phyloP scores from a whole-genome alignment of 2,113 vertebrate genomes.

The Hucho hucho region DNA sequence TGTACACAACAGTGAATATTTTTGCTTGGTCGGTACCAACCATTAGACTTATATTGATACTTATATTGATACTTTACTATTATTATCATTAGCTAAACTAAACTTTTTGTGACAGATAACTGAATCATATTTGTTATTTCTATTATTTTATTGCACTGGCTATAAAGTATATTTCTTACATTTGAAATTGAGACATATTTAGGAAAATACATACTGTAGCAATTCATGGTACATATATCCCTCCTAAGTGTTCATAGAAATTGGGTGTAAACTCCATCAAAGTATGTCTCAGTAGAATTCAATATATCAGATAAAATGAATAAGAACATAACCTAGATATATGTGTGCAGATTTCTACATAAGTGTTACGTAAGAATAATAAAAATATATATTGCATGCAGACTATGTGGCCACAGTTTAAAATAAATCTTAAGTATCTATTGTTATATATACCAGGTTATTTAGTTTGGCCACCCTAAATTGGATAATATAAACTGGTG shows the following conservation, averaged over 20 bases:
- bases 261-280: background rate
- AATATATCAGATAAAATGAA: slow-evolving; percentile 2
- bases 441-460: slow-evolving; percentile 36
- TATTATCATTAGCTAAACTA: background rate
- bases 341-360: background rate
- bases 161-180: slow-evolving; percentile 1
- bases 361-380: slow-evolving; percentile 4
- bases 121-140: background rate
- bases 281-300: slow-evolving; percentile 6
- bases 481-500: slow-evolving; percentile 43
- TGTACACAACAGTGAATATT: slow-evolving; percentile 26
- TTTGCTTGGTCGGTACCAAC: background rate
- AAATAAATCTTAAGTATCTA: slow-evolving; percentile 40
- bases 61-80: background rate
- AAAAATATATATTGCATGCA: too few relatives aligned
- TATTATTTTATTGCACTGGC: background rate
- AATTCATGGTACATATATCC: background rate
- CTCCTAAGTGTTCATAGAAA: background rate
- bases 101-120: background rate
- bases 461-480: slow-evolving; percentile 31
- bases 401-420: slow-evolving; percentile 25
- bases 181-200: background rate
- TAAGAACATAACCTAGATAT: slow-evolving; percentile 16
- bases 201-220: background rate
- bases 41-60: background rate